Evolutionary conservation across 1,140 invertebrate species (phyloP).

Genomic region (Adelges cooleyi): DNA sequence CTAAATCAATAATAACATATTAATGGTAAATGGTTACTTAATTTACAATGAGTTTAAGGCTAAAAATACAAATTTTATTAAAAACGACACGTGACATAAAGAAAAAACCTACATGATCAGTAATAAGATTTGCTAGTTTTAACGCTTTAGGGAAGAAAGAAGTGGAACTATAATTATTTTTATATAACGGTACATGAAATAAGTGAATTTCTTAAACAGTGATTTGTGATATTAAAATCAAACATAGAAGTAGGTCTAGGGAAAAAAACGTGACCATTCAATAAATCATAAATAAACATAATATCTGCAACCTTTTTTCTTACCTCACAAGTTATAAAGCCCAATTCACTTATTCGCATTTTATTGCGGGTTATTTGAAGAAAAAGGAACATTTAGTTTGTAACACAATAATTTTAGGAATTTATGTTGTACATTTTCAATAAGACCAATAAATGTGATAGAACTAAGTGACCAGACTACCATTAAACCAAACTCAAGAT

Average conservation of each 20-base stretch:
- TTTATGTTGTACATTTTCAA: not conserved
- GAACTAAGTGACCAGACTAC: not conserved
- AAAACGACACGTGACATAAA: not conserved
- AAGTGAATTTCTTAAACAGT: no score
- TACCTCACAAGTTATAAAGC: not conserved
- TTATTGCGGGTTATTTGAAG: not conserved
- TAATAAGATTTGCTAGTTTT: not conserved
- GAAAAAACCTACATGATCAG: not conserved
- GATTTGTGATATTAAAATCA: no score
- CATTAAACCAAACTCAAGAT: not conserved
- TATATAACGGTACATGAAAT: not conserved
- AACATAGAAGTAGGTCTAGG: no score
- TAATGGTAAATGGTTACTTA: not conserved
- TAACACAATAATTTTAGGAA: not conserved
- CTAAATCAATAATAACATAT: not conserved
- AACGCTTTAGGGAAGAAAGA: not conserved
- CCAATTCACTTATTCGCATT: not conserved
- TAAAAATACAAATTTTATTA: not conserved
- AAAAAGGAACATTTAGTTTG: not conserved
- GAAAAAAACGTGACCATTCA: no score
- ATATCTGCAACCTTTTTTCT: not conserved
- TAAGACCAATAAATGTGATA: not conserved
- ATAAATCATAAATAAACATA: no score
- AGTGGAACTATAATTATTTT: not conserved
- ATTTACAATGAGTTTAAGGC: not conserved